Conservation (phyloP, 2,888 invertebrate genomes). For the Morpho deidamia region DNA sequence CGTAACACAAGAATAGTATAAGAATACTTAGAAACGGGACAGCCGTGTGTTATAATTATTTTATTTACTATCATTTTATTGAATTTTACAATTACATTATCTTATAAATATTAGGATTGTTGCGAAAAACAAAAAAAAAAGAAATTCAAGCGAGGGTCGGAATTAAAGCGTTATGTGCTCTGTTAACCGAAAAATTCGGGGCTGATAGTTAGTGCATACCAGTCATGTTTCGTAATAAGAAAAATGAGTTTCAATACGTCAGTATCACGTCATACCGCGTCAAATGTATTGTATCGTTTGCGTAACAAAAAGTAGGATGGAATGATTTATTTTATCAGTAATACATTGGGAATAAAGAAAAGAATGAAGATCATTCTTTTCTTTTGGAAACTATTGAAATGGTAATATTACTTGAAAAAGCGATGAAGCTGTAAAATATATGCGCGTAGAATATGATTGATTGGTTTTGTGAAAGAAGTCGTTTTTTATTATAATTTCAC, state of each 20-base stretch:
- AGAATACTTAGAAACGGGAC: too few relatives aligned
- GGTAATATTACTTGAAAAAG: not conserved
- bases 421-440: not conserved
- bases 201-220: conserved; percentile 22
- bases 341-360: not conserved
- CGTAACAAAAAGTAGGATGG: conserved; percentile 1
- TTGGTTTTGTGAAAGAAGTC: not conserved
- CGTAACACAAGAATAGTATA: too few relatives aligned
- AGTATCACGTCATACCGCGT: conserved; percentile 18
- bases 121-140: too few relatives aligned
- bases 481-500: too few relatives aligned
- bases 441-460: not conserved
- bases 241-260: conserved; percentile 25
- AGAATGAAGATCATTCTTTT: not conserved
- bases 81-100: too few relatives aligned
- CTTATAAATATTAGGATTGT: too few relatives aligned
- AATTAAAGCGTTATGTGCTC: too few relatives aligned
- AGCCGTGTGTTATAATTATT: too few relatives aligned
- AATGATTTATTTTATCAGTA: conserved; percentile 6
- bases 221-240: conserved; percentile 41
- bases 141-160: too few relatives aligned
- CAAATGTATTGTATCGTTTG: conserved; percentile 6
- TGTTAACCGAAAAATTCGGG: too few relatives aligned
- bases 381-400: conserved; percentile 1
- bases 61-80: too few relatives aligned